Evolutionary conservation across 2,797 vertebrate genomes (phyloP), one percentile per base, ranked within the genome.

Genomic region (Anniella stebbinsi): DNA sequence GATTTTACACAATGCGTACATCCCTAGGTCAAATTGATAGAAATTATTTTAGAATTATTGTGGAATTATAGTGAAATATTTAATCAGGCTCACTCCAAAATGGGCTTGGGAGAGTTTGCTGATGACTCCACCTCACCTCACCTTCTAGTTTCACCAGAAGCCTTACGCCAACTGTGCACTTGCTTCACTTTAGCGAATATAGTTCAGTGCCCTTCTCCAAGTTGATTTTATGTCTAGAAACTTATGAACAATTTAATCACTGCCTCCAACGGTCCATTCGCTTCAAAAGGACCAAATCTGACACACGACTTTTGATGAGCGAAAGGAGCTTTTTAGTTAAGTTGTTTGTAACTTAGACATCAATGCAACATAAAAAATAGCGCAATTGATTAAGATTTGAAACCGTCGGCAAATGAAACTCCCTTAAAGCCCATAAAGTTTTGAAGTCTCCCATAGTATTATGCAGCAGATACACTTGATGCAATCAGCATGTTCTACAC

Each of bases 381-480:
- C 80, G 69, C 89, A 96, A 92, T 93, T 89, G 81, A 94, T 96
- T 94, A 95, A 96, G 96, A 96, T 1, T 75, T 93, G 93, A 97
- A 97, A 97, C 94, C 93, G 95, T 91, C 88, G 95, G 95, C 91
- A 95, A 95, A 95, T 94, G 96, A 94, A 95, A 93, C 92, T 92
- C 93, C 96, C 95, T 95, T 92, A 85, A 94, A 93, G 88, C 92
- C 90, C 93, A 92, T 90, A 92, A 97, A 93, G 94, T 87, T 70
- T 94, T 93, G 96, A 96, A 91, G 94, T 92, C 91, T 91, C 86
- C 95, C 94, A 93, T 90, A 83, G 92, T 91, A 94, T 89, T 80
- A 18, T 90, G 94, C 96, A 97, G 98, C 96, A 98, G 98, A 98
- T 97, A 97, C 97, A 97, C 97, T 98, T 95, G 96, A 96, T 95